Evolutionary conservation across 2,797 vertebrate species (phyloP).

Genomic region (Coracias cyanogaster): DNA sequence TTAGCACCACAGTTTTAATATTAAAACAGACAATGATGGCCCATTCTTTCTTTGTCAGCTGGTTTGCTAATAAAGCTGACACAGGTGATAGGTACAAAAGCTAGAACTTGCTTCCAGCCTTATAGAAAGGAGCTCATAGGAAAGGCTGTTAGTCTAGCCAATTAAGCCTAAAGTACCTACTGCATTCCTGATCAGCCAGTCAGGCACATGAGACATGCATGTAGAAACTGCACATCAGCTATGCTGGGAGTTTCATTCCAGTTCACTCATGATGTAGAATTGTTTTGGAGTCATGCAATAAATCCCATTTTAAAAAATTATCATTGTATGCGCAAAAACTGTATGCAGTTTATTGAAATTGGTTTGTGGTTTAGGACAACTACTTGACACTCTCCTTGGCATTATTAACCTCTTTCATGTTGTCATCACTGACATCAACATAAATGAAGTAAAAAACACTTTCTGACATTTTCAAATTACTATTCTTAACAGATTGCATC

Average conservation of each 20-base stretch:
- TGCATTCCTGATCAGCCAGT: neutral
- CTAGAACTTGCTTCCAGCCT: neutral
- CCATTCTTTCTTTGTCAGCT: neutral
- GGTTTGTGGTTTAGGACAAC: neutral
- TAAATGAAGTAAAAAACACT: neutral
- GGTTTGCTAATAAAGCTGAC: neutral
- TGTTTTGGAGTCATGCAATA: neutral
- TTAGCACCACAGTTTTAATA: neutral
- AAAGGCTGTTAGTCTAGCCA: neutral
- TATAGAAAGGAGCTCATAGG: neutral
- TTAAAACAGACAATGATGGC: neutral
- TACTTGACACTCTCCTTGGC: neutral
- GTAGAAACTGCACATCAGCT: neutral
- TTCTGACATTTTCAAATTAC: slow-evolving; percentile 23
- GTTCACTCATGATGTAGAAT: neutral
- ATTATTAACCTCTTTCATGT: neutral
- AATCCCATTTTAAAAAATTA: neutral
- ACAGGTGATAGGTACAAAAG: neutral
- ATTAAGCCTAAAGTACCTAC: neutral
- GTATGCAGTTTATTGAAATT: neutral
- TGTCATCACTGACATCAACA: neutral
- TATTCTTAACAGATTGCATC: slow-evolving; percentile 29
- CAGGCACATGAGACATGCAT: neutral
- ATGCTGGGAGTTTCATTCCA: neutral
- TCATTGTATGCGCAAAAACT: neutral